These are phyloP conservation scores for Chironomus striatipennis DNA, from an alignment of 1,140 invertebrate genomes.

Conservation along the genomic window DNA sequence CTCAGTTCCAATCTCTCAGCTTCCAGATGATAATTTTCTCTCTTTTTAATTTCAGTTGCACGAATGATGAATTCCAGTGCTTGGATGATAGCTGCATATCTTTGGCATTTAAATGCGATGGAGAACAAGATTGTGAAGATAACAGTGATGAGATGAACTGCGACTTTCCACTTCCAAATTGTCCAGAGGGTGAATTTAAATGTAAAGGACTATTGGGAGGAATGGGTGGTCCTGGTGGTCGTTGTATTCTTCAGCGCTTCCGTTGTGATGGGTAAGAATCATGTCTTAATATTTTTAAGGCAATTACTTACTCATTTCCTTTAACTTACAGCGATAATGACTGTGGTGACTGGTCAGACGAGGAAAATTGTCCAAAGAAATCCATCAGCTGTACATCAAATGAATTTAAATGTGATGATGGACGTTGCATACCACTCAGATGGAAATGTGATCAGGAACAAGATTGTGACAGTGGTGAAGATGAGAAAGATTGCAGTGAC, in stretches of 20 bases:
- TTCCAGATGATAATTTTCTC: background rate
- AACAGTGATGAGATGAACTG: constrained; percentile 70
- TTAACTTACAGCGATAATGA: constrained; percentile 56
- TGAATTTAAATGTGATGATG: constrained; percentile 52
- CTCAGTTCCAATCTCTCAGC: background rate
- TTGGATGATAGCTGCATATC: constrained; percentile 73
- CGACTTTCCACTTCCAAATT: constrained; percentile 48
- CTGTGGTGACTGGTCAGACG: constrained; percentile 79
- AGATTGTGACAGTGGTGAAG: constrained; percentile 74
- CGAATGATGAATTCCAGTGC: constrained; percentile 67
- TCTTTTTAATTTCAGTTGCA: constrained; percentile 50
- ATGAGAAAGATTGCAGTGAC: constrained; percentile 61
- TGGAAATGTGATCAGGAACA: constrained; percentile 74
- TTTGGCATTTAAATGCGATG: constrained; percentile 66
- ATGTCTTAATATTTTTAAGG: background rate
- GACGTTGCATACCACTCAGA: constrained; percentile 62
- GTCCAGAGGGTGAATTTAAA: constrained; percentile 61
- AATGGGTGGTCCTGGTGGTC: constrained; percentile 42
- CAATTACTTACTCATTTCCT: background rate
- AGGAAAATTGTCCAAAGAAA: constrained; percentile 55
- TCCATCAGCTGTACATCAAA: constrained; percentile 35
- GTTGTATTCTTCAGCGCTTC: constrained; percentile 62
- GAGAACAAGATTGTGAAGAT: constrained; percentile 71
- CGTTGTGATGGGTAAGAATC: constrained; percentile 58
- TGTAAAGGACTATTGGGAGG: constrained; percentile 51